Conservation (phyloP, 2,113 vertebrate species). For the Sylvietta virens region DNA sequence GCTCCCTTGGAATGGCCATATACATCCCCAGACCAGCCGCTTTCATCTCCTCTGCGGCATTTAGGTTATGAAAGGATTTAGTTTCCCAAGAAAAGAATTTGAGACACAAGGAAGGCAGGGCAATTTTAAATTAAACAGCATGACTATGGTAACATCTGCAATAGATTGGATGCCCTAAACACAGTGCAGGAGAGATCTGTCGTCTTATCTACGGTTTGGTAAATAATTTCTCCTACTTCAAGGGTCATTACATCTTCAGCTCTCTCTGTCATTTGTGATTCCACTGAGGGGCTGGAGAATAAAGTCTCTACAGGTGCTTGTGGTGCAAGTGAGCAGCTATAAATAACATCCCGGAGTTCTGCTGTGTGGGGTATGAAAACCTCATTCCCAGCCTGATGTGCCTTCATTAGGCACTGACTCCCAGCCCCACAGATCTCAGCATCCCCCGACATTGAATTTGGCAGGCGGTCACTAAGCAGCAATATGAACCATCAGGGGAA, state of each 20-base stretch:
- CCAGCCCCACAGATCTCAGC: background rate
- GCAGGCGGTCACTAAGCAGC: background rate
- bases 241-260: constrained; percentile 50
- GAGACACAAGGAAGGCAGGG: constrained; percentile 3
- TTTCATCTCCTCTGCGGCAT: constrained; percentile 1
- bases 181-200: constrained; percentile 32
- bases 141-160: constrained; percentile 45
- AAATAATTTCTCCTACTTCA: constrained; percentile 62
- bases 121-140: constrained; percentile 48
- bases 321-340: constrained; percentile 21
- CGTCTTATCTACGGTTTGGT: constrained; percentile 41
- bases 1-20: constrained; percentile 37
- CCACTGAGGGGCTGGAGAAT: constrained; percentile 19
- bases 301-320: constrained; percentile 39
- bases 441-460: background rate
- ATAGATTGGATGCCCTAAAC: constrained; percentile 44
- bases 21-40: background rate
- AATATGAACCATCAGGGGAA: background rate
- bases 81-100: constrained; percentile 30
- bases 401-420: background rate
- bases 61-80: constrained; percentile 55
- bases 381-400: background rate
- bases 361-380: background rate
- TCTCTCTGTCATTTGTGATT: constrained; percentile 55
- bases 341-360: background rate